These are phyloP conservation scores for Thumatha senex DNA, from an alignment of 2,888 invertebrate genomes.

Conservation along the genomic window DNA sequence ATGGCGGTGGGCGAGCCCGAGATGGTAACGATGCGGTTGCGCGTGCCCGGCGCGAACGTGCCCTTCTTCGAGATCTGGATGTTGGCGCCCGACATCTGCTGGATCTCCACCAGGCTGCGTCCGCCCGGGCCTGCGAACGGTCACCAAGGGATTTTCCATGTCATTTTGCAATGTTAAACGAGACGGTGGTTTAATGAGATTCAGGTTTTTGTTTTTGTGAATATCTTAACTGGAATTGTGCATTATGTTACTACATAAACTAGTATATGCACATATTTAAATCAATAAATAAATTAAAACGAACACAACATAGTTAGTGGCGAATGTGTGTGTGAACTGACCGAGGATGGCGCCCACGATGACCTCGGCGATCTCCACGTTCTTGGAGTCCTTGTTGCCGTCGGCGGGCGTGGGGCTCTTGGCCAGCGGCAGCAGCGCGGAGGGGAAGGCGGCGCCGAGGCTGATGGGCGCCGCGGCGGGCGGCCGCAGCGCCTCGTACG, in stretches of 20 bases:
- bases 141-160: background rate
- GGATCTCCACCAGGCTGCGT: constrained; percentile 97
- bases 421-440: constrained; percentile 89
- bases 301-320: no score
- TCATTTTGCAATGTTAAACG: background rate
- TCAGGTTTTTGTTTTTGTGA: background rate
- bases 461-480: constrained; percentile 91
- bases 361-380: constrained; percentile 97
- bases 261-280: no score
- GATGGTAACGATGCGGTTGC: constrained; percentile 98
- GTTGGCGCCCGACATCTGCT: constrained; percentile 98
- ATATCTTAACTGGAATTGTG: no score
- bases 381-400: constrained; percentile 92
- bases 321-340: constrained; percentile 63
- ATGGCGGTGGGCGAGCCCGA: constrained; percentile 95
- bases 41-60: constrained; percentile 97
- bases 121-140: constrained; percentile 92
- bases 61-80: constrained; percentile 99
- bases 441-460: constrained; percentile 88
- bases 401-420: constrained; percentile 92
- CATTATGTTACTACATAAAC: no score
- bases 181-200: background rate
- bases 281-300: no score
- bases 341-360: constrained; percentile 99
- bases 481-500: constrained; percentile 87